These are phyloP conservation scores for Hybognathus amarus DNA, from an alignment of 2,797 vertebrate species.

Conservation along the genomic window DNA sequence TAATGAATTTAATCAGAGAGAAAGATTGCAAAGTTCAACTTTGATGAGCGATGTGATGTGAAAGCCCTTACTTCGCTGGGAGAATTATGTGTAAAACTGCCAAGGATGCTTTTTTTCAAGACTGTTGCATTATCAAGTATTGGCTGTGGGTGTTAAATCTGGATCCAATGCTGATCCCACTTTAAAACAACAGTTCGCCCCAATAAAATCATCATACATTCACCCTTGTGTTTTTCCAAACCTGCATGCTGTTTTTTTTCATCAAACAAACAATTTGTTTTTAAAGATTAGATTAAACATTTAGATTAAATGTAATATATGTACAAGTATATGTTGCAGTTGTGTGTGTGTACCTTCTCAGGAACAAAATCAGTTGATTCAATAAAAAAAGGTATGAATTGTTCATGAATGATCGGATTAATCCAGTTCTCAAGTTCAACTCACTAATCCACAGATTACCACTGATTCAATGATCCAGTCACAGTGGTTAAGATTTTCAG, in stretches of 20 bases:
- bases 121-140: conserved; percentile 10
- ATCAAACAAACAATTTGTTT: not conserved
- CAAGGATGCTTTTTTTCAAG: not conserved
- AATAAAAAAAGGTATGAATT: not conserved
- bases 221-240: not conserved
- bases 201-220: not conserved
- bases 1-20: conserved; percentile 36
- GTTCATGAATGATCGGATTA: not conserved
- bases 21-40: conserved; percentile 38
- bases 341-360: not conserved
- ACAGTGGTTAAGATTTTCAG: not conserved
- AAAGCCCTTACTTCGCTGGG: not conserved
- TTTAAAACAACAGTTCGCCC: not conserved
- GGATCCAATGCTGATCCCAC: not conserved
- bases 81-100: conserved; percentile 25
- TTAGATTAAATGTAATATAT: not conserved
- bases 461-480: conserved; percentile 2
- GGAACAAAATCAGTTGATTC: not conserved
- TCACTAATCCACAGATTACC: not conserved
- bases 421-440: not conserved
- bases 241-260: not conserved
- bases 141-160: not conserved
- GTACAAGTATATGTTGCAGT: not conserved
- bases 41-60: conserved; percentile 6
- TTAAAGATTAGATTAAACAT: not conserved